Percentiles rank a stretch among this genome's conserved stretches.
Evolutionary conservation across 2,888 invertebrate genomes (phyloP).

Genomic region (Coleophora flavipennella): DNA sequence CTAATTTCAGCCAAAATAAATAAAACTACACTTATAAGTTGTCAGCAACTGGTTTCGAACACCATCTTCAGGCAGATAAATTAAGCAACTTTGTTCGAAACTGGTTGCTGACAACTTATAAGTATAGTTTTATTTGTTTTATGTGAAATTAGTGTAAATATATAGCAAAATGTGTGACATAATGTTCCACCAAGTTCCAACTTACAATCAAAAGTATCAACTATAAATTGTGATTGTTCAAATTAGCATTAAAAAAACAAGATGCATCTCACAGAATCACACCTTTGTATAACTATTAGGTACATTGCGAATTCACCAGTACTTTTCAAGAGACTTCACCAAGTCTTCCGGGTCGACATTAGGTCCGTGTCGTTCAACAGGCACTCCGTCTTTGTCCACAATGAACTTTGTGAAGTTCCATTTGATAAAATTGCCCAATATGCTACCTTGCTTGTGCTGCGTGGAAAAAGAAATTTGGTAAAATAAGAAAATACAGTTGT

Average conservation of each 20-base stretch:
- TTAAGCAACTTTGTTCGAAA: no score
- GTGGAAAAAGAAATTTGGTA: constrained; percentile 2
- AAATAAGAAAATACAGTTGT: no score
- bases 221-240: neutral
- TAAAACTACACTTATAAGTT: no score
- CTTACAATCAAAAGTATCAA: no score
- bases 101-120: no score
- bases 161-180: no score
- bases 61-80: no score
- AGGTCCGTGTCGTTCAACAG: constrained; percentile 78
- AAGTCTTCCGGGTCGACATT: constrained; percentile 69
- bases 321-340: constrained; percentile 69
- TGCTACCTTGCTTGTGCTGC: constrained; percentile 68
- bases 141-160: no score
- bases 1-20: no score
- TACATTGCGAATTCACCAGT: constrained; percentile 53
- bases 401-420: constrained; percentile 93
- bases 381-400: constrained; percentile 79
- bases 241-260: neutral
- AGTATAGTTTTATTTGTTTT: no score
- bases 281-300: neutral
- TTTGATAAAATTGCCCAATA: constrained; percentile 78
- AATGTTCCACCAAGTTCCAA: no score
- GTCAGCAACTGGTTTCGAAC: no score
- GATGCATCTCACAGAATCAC: neutral